phyloP scores from a whole-genome alignment of 2,797 vertebrate species.

The Sardinella longiceps region DNA sequence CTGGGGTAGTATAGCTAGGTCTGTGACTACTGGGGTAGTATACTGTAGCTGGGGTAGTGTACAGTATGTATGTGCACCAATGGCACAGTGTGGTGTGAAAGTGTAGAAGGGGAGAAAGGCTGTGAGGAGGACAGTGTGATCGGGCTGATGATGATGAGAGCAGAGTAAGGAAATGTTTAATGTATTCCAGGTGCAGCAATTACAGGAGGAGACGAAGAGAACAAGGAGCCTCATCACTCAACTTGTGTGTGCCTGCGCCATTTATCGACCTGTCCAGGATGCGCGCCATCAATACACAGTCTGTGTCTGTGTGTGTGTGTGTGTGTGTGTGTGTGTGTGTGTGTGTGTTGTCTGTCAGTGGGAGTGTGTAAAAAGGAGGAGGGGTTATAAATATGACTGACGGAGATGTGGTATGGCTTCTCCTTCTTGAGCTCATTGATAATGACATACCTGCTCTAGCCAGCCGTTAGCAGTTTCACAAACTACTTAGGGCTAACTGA shows the following conservation, averaged over 20 bases:
- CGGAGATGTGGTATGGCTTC: constrained; percentile 79
- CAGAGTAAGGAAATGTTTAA: constrained; percentile 51
- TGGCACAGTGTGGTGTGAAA: too few species aligned
- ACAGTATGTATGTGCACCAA: not conserved
- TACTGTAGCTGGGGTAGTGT: too few species aligned
- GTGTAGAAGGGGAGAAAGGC: not conserved
- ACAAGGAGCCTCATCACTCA: constrained; percentile 60
- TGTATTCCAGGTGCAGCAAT: constrained; percentile 60
- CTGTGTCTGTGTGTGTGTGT: constrained; percentile 44
- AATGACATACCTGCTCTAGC: constrained; percentile 98
- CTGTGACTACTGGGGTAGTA: not conserved
- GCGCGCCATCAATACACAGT: constrained; percentile 83
- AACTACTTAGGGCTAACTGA: constrained; percentile 99
- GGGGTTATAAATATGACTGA: constrained; percentile 83
- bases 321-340: constrained; percentile 45
- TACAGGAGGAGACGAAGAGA: constrained; percentile 41
- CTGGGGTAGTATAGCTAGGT: too few species aligned
- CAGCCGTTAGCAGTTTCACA: constrained; percentile 96
- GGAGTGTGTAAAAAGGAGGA: constrained; percentile 18
- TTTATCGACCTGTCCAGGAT: constrained; percentile 89
- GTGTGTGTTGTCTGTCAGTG: constrained; percentile 51
- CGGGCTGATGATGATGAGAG: constrained; percentile 49
- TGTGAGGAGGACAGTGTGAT: constrained; percentile 20
- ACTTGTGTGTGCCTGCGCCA: constrained; percentile 80
- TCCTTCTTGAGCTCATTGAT: constrained; percentile 93